These are phyloP conservation scores for Nyctibius grandis DNA, from an alignment of 2,797 vertebrate genomes.

Conservation along the genomic window DNA sequence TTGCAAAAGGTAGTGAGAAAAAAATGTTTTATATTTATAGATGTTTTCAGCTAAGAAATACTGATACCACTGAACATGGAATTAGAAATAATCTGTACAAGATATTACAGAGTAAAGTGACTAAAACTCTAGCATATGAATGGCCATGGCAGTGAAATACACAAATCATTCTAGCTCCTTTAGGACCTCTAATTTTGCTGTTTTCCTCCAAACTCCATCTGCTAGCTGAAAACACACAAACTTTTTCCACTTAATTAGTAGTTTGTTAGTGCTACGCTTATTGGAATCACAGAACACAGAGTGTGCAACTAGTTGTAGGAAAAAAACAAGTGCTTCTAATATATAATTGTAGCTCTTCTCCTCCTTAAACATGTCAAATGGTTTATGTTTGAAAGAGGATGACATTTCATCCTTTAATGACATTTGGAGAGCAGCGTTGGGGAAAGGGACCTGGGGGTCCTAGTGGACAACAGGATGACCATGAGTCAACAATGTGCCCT, in stretches of 20 bases:
- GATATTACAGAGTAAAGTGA: not conserved
- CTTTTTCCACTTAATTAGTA: not conserved
- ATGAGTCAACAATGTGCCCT: too few species aligned
- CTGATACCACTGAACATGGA: not conserved
- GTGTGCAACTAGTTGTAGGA: not conserved
- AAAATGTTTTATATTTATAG: not conserved
- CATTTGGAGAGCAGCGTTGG: too few species aligned
- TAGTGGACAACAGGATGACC: too few species aligned
- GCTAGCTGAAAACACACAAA: not conserved
- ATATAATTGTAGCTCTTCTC: not conserved
- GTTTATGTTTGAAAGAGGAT: not conserved
- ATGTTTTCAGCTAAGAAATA: not conserved
- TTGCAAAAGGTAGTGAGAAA: not conserved
- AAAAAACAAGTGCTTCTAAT: not conserved
- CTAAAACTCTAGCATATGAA: not conserved
- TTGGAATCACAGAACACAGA: not conserved
- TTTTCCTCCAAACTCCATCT: not conserved
- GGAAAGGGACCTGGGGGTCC: too few species aligned
- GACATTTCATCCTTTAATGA: not conserved
- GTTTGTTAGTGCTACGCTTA: not conserved
- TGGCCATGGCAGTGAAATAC: not conserved
- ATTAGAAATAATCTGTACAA: not conserved
- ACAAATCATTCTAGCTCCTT: not conserved
- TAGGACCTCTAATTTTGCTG: not conserved
- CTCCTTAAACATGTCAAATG: not conserved